Evolutionary conservation across 92 coral and sea anemone species (phyloP), one percentile per base, ranked within the genome.

Genomic region (Umimayanthus chanpuru): DNA sequence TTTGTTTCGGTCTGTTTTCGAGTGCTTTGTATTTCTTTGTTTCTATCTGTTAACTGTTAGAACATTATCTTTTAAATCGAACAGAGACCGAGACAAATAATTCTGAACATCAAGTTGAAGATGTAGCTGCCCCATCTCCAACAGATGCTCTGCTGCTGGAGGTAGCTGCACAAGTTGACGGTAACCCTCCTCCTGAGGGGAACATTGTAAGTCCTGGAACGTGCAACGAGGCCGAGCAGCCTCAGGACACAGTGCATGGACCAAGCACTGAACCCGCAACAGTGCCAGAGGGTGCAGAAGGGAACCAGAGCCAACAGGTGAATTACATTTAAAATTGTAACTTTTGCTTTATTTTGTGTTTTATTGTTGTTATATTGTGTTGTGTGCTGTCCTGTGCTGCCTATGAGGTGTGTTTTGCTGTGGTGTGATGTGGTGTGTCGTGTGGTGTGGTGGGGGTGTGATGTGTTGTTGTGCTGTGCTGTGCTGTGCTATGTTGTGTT

Each of bases 131-230:
- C 12, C 53, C 79, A 16, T 75, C 79, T 36, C 79, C 50, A 39
- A 75, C 79, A 75, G 79, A 75, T 39, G 79, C 79, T 43, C 15
- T 36, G 53, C 79, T 75, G 11, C 50, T 75, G 30, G 50, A 75
- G 79, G 79, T 29, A 18, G 79, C 41, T 40, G 28, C 50, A 75
- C 79, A 39, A 41, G 28, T 75, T 21, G 47, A 75, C 25, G 79
- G 25, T 50, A 20, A 20, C 26, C 1, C 8, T 5, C 14, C 25
- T 9, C 20, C 47, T 15, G 25, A 15, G 25, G 79, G 44, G 50
- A 75, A 26, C 7, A 20, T n/a, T 20, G 44, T 15, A 36, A 9
- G 21, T 6, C 50, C 25, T 75, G 44, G 23, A 25, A 36, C 25
- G 68, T 61, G 68, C 26, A 61, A 39, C n/a, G 79, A 39, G 26